Conservation (phyloP, 2,113 vertebrate genomes). For the Sardina pilchardus region DNA sequence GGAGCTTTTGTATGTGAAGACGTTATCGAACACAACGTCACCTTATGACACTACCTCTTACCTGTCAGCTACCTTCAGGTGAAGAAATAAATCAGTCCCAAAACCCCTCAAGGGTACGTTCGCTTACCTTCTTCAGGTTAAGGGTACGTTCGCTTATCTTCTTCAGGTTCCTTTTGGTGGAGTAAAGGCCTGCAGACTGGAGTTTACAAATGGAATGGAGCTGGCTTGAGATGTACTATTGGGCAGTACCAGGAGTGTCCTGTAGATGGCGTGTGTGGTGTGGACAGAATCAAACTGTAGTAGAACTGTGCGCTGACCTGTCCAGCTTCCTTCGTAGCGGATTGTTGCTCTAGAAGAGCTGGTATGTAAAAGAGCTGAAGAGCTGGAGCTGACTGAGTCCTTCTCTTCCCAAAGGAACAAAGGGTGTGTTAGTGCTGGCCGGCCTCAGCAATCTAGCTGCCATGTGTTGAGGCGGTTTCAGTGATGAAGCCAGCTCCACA, state of each 20-base stretch:
- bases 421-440: background rate
- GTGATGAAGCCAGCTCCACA: background rate
- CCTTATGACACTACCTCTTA: no score
- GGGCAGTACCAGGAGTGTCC: background rate
- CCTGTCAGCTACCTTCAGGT: no score
- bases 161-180: background rate
- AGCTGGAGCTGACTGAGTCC: background rate
- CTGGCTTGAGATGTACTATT: background rate
- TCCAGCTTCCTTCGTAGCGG: background rate
- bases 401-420: background rate
- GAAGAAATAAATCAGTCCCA: no score
- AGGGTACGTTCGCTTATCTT: background rate
- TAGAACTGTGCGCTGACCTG: background rate
- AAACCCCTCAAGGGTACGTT: background rate
- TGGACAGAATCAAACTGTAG: background rate
- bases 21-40: no score
- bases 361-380: background rate
- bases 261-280: background rate
- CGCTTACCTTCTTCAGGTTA: no score
- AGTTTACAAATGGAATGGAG: background rate
- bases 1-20: no score
- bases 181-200: background rate
- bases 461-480: background rate
- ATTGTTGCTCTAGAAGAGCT: background rate
- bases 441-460: background rate